Evolutionary conservation across 2,888 invertebrate genomes (phyloP).

Genomic region (Tachina fera): DNA sequence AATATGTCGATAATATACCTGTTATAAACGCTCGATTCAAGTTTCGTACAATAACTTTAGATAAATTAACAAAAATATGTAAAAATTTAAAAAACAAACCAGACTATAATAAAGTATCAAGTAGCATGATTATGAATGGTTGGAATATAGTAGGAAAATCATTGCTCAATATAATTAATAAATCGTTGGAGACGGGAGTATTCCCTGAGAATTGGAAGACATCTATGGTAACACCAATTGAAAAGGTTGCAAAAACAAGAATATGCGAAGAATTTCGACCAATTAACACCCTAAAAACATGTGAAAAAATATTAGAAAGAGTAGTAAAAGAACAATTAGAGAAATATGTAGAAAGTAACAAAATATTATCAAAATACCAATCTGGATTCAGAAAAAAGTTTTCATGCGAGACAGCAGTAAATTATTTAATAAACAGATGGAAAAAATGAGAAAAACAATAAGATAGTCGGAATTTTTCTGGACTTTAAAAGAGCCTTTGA

Average conservation of each 20-base stretch:
- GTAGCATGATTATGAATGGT: background rate
- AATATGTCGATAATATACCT: background rate
- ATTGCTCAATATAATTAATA: background rate
- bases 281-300: background rate
- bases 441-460: background rate
- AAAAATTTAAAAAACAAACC: background rate
- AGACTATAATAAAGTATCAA: background rate
- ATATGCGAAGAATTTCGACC: background rate
- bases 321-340: background rate
- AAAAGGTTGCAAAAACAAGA: background rate
- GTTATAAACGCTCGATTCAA: background rate
- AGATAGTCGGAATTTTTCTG: too few species aligned
- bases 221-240: background rate
- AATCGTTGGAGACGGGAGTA: background rate
- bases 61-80: too few species aligned
- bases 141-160: background rate
- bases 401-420: background rate
- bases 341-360: background rate
- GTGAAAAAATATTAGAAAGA: background rate
- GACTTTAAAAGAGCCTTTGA: background rate
- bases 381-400: background rate
- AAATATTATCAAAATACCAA: background rate
- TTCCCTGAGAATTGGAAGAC: background rate
- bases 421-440: background rate
- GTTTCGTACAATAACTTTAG: background rate